Percentiles rank a stretch among this genome's conserved stretches.
Conservation (phyloP, 2,797 vertebrate species). For the Sebastes iracundus region DNA sequence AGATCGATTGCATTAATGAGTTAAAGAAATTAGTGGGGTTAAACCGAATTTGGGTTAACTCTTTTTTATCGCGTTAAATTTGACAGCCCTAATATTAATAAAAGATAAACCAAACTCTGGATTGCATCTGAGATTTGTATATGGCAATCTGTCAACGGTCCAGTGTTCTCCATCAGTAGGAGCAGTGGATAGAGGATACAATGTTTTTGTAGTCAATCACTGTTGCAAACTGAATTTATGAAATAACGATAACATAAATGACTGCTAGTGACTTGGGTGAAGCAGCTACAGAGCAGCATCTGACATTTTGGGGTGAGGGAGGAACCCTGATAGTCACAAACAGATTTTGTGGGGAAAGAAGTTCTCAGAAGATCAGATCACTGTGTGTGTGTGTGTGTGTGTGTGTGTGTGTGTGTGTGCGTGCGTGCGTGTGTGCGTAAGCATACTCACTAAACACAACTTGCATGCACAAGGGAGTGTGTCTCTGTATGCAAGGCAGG, state of each 20-base stretch:
- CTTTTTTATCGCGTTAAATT: no score
- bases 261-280: background rate
- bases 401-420: background rate
- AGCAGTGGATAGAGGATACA: background rate
- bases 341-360: background rate
- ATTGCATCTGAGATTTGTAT: background rate
- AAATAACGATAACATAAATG: background rate
- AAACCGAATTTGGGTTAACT: no score
- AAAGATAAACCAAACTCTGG: background rate
- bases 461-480: constrained; percentile 20
- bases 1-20: no score
- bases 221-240: background rate
- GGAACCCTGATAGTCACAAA: background rate
- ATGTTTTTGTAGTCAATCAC: background rate
- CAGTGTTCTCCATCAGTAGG: background rate
- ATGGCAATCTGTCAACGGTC: background rate
- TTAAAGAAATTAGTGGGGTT: no score
- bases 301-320: background rate
- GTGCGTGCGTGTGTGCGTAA: background rate
- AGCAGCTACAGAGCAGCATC: background rate
- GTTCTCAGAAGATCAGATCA: constrained; percentile 20
- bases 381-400: background rate
- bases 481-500: constrained; percentile 26
- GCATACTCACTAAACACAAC: constrained; percentile 8
- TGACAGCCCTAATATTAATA: no score